These are phyloP conservation scores for Trissolcus brochymenae DNA, from an alignment of 2,888 invertebrate species.

Conservation along the genomic window DNA sequence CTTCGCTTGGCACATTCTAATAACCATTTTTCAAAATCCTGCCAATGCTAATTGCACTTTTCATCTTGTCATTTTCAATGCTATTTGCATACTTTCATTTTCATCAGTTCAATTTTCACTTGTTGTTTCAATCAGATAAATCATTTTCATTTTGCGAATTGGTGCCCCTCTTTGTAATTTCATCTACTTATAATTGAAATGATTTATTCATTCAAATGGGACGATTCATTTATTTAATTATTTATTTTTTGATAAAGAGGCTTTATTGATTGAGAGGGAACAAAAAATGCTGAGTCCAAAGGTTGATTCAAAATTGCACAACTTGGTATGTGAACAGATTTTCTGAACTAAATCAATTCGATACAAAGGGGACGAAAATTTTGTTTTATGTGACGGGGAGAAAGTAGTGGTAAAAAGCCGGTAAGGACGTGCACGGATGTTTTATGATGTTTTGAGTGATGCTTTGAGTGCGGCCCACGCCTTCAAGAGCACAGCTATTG, in stretches of 20 bases:
- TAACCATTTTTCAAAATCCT: slow-evolving; percentile 13
- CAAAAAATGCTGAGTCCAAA: not conserved
- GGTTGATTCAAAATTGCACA: slow-evolving; percentile 17
- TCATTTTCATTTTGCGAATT: not conserved
- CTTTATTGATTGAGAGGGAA: no score
- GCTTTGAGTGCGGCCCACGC: slow-evolving; percentile 51
- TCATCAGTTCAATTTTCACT: slow-evolving; percentile 33
- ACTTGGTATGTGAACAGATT: slow-evolving; percentile 23
- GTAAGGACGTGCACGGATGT: slow-evolving; percentile 48
- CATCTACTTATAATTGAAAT: not conserved
- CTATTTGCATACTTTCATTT: slow-evolving; percentile 38
- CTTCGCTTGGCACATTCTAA: slow-evolving; percentile 11
- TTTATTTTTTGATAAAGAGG: no score
- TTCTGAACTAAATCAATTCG: slow-evolving; percentile 2
- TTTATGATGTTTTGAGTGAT: slow-evolving; percentile 40
- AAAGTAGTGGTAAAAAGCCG: slow-evolving; percentile 50
- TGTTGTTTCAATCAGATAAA: slow-evolving; percentile 14
- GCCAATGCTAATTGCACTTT: slow-evolving; percentile 23
- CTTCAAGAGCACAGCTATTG: slow-evolving; percentile 30
- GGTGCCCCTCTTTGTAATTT: not conserved
- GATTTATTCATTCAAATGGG: not conserved
- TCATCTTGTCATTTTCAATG: slow-evolving; percentile 14
- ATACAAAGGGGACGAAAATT: slow-evolving; percentile 30
- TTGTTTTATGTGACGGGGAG: slow-evolving; percentile 31
- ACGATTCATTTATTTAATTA: no score